Base-by-base conservation (phyloP, 2,113 vertebrate species). In the Entomyzon cyanotis region DNA sequence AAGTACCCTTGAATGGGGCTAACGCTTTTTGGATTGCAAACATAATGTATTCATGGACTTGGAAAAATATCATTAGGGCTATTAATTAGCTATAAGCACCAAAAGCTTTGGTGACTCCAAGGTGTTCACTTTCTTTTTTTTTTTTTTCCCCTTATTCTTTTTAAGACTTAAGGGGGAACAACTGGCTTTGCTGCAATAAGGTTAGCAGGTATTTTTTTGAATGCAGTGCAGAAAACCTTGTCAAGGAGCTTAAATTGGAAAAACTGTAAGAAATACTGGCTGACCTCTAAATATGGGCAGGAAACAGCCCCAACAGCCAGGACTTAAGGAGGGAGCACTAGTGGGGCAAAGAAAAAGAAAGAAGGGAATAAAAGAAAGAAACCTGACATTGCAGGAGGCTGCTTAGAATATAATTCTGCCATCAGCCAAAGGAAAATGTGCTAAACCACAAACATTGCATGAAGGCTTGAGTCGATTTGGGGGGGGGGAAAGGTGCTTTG, bases 71-170 rank as follows among this genome's bases (percentile, higher is more conserved):
- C 98, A 98, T 99, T 98, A 98, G 97, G 97, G 97, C 98, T 98
- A 99, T 99, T 99, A 99, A 99, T 99, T 99, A 99, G 98, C 98
- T 98, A 97, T 97, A 97, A 98, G 96, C 96, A 97, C 91, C 94
- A 87, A 93, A 97, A 92, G 92, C 90, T 97, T 97, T 97, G 93
- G 93, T 92, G 97, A 95, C 95, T 94, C 93, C 89, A 96, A 97
- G 94, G 97, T 96, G 94, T 95, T 95, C 55, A 69, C 63, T 69
- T 55, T 27, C 10, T 39, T 11, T 42, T 33, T 39, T 46, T 30
- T 18, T 15, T 15, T n/a, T n/a, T n/a, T n/a, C n/a, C n/a, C 33
- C 35, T 42, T 67, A 5, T 79, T 79, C 30, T 70, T 90, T 92
- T 88, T 59, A 75, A 82, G 59, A 73, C 68, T 95, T 96, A 84